These are phyloP conservation scores for Tragelaphus scriptus DNA, from an alignment of 2,113 vertebrate genomes.

Conservation along the genomic window DNA sequence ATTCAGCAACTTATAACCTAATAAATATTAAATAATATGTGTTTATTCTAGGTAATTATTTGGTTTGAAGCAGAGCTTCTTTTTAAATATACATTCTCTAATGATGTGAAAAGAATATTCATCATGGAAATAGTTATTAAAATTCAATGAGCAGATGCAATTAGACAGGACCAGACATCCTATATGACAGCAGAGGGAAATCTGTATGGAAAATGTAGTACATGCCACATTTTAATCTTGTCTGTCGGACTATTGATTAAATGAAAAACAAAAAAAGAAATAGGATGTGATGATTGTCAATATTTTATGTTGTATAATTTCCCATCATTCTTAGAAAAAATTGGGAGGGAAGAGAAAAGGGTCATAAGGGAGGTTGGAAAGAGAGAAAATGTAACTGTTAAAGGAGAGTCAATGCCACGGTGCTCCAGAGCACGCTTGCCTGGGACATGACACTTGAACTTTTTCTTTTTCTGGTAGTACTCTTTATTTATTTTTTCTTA, in stretches of 20 bases:
- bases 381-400: too few species aligned
- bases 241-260: conserved; percentile 35
- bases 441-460: not conserved
- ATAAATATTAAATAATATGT: not conserved
- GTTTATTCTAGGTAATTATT: not conserved
- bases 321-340: not conserved
- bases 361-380: too few species aligned
- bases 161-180: conserved; percentile 45
- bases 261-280: conserved; percentile 52
- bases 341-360: not conserved
- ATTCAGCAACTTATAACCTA: not conserved
- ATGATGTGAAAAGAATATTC: conserved; percentile 38
- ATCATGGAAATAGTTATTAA: conserved; percentile 60
- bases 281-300: not conserved
- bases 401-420: rapidly evolving
- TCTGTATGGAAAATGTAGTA: conserved; percentile 40
- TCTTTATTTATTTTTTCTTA: not conserved
- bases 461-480: not conserved
- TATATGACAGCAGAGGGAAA: conserved; percentile 31
- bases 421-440: rapidly evolving
- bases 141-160: conserved; percentile 62
- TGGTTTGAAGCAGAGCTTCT: conserved; percentile 20
- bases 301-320: not conserved
- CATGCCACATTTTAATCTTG: conserved; percentile 32
- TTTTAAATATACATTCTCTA: conserved; percentile 35